phyloP scores from a whole-genome alignment of 64 coral and sea anemone genomes.

The Trachythela sp. region DNA sequence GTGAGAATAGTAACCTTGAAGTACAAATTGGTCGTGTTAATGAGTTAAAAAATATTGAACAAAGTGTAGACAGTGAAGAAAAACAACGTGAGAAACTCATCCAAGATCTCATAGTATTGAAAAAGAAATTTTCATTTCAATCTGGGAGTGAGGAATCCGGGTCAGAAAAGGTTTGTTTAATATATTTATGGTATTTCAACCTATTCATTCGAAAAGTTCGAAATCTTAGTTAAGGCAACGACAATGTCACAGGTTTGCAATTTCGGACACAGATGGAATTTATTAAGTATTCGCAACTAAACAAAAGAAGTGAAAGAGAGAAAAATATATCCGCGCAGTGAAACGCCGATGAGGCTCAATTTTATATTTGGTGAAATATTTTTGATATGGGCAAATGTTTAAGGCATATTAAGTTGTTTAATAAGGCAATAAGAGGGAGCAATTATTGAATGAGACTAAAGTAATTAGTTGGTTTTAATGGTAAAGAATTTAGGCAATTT shows the following conservation, averaged over 20 bases:
- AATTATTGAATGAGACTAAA: not conserved
- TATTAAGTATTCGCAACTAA: too few species aligned
- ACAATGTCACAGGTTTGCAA: too few species aligned
- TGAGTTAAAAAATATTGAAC: not conserved
- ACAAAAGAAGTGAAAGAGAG: too few species aligned
- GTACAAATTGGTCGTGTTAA: conserved; percentile 7
- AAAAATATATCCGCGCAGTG: too few species aligned
- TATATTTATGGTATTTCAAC: not conserved
- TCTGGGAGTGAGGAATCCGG: conserved; percentile 17
- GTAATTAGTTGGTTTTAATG: not conserved
- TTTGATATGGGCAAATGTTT: too few species aligned
- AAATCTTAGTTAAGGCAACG: too few species aligned
- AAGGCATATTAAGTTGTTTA: too few species aligned
- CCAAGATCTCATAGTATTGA: conserved; percentile 4
- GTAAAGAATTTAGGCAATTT: not conserved
- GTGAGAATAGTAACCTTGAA: not conserved
- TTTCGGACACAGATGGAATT: too few species aligned
- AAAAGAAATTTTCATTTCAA: conserved; percentile 3
- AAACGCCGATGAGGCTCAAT: too few species aligned
- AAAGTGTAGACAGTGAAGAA: not conserved
- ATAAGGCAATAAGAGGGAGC: not conserved
- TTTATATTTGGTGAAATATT: too few species aligned
- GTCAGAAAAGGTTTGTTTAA: conserved; percentile 1
- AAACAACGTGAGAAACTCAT: conserved; percentile 16
- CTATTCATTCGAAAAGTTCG: too few species aligned